Evolutionary conservation across 2,888 invertebrate species (phyloP), one percentile per base, ranked within the genome.

Genomic region (Chrysodeixis includens): DNA sequence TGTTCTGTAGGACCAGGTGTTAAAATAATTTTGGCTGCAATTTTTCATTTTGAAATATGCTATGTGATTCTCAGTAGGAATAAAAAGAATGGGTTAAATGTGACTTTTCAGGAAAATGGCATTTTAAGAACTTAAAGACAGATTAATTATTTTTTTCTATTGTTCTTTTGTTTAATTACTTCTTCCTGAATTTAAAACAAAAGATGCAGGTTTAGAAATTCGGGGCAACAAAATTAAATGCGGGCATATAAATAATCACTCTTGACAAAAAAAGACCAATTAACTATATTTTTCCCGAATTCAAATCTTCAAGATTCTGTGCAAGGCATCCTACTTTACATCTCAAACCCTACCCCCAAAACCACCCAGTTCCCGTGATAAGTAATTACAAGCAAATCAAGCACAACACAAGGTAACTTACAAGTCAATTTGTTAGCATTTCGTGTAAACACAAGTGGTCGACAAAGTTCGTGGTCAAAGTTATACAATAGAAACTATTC

Each of bases 391-490:
- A 59, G 66, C 56, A 67, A 75, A 74, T 67, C 53, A 63, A 46
- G 65, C 61, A 53, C 59, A 69, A 70, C 30, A 59, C 44, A 56
- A 35, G 40, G 57, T 69, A 75, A 78, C 71, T 76, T 71, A 69
- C 76, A 76, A 84, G 78, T 78, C 83, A 83, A 84, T 82, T 83
- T 84, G 83, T 83, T 74, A 74, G 74, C 75, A 74, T 76, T 83
- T 70, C 75, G 61, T 76, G 83, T 83, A 84, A 79, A 84, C 83
- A 83, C 75, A 84, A 81, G 72, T 72, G 71, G 66, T 49, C 56
- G 57, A 57, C 63, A 51, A 76, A 83, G 69, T 81, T 69, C 9
- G 71, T 65, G 73, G 72, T 76, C 79, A 69, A 83, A 83, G 70
- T 83, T 79, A 66, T 69, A 83, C 83, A 83, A 83, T 83, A 65